Evolutionary conservation across 2,888 invertebrate genomes (phyloP), one percentile per base, ranked within the genome.

Genomic region (Calameuta idolon): DNA sequence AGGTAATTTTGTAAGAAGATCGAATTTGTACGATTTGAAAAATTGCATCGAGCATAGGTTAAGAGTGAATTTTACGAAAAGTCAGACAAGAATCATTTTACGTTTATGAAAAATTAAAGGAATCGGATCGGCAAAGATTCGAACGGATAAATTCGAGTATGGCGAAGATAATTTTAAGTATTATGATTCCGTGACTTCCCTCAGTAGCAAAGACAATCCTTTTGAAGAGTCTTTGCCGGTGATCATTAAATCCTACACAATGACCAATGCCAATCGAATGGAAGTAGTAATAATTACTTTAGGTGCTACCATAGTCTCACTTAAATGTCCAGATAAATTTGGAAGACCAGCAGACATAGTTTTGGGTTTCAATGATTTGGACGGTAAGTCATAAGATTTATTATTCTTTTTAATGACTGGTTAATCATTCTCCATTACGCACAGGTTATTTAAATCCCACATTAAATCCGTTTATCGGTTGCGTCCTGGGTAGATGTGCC

Each of bases 401-500:
- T 12, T 34, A 34, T 30, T 31, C 30, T 75, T 34, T 75, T 71
- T 76, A 77, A 73, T 69, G n/a, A 11, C 12, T 3, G 31, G 0
- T 5, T 23, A 55, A 55, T 55, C 55, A 55, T 55, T 55, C 9
- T 9, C 9, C 23, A 2, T 55, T 23, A 55, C 55, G 9, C 9
- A 55, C 55, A 95, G 96, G 95, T 79, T 97, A 96, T 87, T 93
- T 94, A 78, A 93, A 94, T 87, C 90, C 92, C 1, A 88, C 92
- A 31, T 73, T 85, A 74, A 96, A 96, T 89, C 96, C 95, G 0
- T 98, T 97, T 89, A 96, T 98, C 87, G 98, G 98, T 5, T 95
- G 96, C 0, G 94, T 97, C 0, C 94, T 98, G 79, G 98, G 98
- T 1, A 94, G 98, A 77, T 96, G 96, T 74, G 96, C 96, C 12